These are phyloP conservation scores for Leptosomus discolor DNA, from an alignment of 2,113 vertebrate species.

Conservation along the genomic window DNA sequence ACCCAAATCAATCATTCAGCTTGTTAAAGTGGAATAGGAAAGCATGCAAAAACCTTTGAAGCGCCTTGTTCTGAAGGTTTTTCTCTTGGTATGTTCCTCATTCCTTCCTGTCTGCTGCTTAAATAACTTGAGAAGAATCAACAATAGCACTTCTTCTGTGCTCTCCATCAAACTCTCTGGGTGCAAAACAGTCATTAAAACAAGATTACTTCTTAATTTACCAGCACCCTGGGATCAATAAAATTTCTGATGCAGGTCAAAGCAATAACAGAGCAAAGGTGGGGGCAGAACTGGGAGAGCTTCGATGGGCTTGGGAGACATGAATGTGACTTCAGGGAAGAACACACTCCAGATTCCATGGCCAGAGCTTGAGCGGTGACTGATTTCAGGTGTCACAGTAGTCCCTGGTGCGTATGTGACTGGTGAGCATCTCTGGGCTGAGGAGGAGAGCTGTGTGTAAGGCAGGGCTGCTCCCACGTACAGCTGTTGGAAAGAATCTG, in stretches of 20 bases:
- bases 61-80: neutral
- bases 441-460: rapidly evolving
- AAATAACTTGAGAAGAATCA: neutral
- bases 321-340: neutral
- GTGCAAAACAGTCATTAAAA: neutral
- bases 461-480: neutral
- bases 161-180: neutral
- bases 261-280: neutral
- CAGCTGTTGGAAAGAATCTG: neutral
- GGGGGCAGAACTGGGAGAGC: neutral
- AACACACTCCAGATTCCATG: rapidly evolving
- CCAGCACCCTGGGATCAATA: neutral
- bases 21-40: neutral
- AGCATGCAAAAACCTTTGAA: neutral
- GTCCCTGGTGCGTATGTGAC: rapidly evolving
- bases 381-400: rapidly evolving
- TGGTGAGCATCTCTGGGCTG: rapidly evolving
- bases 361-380: neutral
- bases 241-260: neutral
- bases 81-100: neutral
- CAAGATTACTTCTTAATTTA: neutral
- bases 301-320: neutral
- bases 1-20: constrained; percentile 23
- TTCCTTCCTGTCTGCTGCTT: neutral
- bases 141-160: neutral